Evolutionary conservation across 2,797 vertebrate species (phyloP).

Genomic region (Diplodus puntazzo): DNA sequence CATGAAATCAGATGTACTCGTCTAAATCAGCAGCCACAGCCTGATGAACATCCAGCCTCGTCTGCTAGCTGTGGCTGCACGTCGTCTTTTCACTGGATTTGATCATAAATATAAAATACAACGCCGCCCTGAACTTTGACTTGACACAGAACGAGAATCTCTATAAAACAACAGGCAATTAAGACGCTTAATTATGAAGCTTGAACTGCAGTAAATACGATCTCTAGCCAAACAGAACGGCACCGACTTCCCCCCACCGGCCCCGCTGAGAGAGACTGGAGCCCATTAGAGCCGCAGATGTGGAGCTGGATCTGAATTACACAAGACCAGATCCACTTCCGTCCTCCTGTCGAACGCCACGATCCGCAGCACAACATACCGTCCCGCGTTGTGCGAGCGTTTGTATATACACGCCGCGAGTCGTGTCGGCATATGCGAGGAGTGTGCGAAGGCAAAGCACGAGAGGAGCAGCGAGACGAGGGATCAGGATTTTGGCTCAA

Average conservation of each 20-base stretch:
- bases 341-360: constrained; percentile 38
- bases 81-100: too few relatives aligned
- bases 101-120: not conserved
- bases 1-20: too few relatives aligned
- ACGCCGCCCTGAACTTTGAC: not conserved
- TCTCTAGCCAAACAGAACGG: constrained; percentile 7
- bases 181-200: constrained; percentile 13
- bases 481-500: constrained; percentile 74
- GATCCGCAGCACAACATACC: constrained; percentile 35
- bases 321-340: not conserved
- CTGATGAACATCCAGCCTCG: too few relatives aligned
- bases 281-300: constrained; percentile 10
- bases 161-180: not conserved
- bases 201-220: constrained; percentile 16
- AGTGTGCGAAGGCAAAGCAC: constrained; percentile 57
- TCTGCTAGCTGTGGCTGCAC: too few relatives aligned
- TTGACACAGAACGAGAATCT: not conserved
- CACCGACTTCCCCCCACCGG: constrained; percentile 17
- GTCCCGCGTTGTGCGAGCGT: not conserved
- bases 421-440: constrained; percentile 65
- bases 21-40: too few relatives aligned
- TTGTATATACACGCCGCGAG: constrained; percentile 42
- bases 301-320: constrained; percentile 10
- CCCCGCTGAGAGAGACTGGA: constrained; percentile 15
- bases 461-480: constrained; percentile 64